Evolutionary conservation across 2,797 vertebrate species (phyloP), one percentile per base, ranked within the genome.

Genomic region (Tamandua tetradactyla): DNA sequence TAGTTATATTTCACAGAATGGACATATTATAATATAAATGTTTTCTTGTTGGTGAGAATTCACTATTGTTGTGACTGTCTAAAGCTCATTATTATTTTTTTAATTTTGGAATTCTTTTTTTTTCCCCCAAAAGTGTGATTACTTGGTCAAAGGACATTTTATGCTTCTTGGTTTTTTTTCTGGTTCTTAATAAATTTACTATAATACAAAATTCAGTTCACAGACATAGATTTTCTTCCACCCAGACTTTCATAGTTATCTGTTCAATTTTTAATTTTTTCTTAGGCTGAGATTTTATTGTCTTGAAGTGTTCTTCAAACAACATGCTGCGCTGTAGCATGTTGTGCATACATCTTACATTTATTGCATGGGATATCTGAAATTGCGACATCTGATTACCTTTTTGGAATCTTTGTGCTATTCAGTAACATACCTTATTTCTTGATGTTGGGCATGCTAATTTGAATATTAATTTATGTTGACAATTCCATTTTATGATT

Each of bases 161-260:
- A 44, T 81, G 72, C 7, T 76, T 44, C 7, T n/a, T n/a, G n/a
- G n/a, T n/a, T 47, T 80, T 78, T 75, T 1, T 5, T 22, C 23
- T 44, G 5, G 7, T 93, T 95, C 75, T 87, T 47, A 40, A 11
- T 80, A 87, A 57, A 69, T 25, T 91, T 82, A 22, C 84, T 93
- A 22, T 66, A 57, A 61, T 64, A 61, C 15, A 82, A 81, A 95
- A 17, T 59, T 85, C 82, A 62, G 42, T 49, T 80, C 40, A 72
- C 2, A 68, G 42, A 44, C n/a, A 55, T 1, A 57, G 35, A 72
- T 27, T 76, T 59, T 95, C 18, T 83, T 95, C 5, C 44, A 68
- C 12, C 37, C 82, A 59, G 71, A 68, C 62, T 91, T 92, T 37
- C 55, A 25, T 86, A 84, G n/a, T 66, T 64, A 88, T 72, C 18